Conservation (phyloP, 2,113 vertebrate species). For the Pongo pygmaeus region DNA sequence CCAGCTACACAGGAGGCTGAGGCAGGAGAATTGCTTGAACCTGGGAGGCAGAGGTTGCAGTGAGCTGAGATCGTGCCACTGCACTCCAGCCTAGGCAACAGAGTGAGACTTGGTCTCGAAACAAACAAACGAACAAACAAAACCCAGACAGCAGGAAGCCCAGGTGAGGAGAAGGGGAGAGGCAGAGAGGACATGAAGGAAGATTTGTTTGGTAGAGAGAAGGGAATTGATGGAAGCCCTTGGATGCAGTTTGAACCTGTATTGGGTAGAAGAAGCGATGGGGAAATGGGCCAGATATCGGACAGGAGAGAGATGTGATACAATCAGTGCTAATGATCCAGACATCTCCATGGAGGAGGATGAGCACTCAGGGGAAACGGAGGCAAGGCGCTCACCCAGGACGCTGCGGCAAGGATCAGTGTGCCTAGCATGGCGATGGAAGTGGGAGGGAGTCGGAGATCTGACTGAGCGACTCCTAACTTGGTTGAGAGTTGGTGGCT, state of each 20-base stretch:
- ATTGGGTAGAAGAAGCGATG: neutral
- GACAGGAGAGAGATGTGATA: neutral
- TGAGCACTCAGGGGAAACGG: neutral
- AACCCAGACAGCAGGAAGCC: neutral
- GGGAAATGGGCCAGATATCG: slow-evolving; percentile 24
- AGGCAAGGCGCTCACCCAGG: neutral
- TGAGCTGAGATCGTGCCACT: too few relatives aligned
- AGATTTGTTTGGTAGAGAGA: neutral
- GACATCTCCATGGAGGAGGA: slow-evolving; percentile 31
- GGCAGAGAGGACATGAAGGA: neutral
- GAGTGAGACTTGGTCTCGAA: too few relatives aligned
- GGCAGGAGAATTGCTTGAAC: too few relatives aligned
- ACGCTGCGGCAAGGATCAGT: neutral
- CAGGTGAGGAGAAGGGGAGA: neutral
- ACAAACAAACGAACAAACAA: too few relatives aligned
- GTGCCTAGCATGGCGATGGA: neutral
- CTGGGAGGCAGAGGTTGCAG: too few relatives aligned
- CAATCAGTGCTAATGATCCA: slow-evolving; percentile 28
- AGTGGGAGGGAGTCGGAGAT: neutral
- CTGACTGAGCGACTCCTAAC: neutral
- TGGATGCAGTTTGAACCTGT: neutral
- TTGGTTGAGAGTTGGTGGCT: neutral
- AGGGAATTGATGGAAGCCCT: neutral
- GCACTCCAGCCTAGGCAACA: too few relatives aligned
- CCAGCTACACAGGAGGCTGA: too few relatives aligned